These are phyloP conservation scores for Erebia epiphron DNA, from an alignment of 2,888 invertebrate genomes.

Conservation along the genomic window DNA sequence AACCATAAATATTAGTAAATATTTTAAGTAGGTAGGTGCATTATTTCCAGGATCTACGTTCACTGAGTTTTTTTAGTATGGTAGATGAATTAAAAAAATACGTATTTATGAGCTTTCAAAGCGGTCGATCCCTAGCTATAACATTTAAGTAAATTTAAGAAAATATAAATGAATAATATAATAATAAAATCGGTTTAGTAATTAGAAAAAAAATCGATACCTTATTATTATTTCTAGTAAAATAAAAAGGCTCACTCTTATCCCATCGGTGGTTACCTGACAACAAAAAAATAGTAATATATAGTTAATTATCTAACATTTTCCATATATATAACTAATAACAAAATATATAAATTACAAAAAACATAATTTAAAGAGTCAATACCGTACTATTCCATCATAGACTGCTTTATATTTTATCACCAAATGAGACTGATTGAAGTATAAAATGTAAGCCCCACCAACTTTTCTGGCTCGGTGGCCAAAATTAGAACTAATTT, in stretches of 20 bases:
- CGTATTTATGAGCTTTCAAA: too few relatives aligned
- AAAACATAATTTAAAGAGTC: neutral
- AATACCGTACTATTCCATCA: neutral
- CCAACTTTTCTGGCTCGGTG: too few relatives aligned
- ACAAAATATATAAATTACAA: neutral
- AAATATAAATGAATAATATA: too few relatives aligned
- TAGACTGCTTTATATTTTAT: neutral
- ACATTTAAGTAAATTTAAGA: too few relatives aligned
- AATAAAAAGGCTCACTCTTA: constrained; percentile 41
- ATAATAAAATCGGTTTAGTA: constrained; percentile 3
- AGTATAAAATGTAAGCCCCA: neutral
- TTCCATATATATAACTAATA: constrained; percentile 7
- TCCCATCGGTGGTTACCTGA: constrained; percentile 43
- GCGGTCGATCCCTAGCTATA: too few relatives aligned
- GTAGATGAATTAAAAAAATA: too few relatives aligned
- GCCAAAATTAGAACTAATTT: too few relatives aligned
- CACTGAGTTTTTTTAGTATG: too few relatives aligned
- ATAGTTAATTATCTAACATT: constrained; percentile 26
- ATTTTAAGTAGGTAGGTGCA: too few relatives aligned
- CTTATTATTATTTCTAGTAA: constrained; percentile 25
- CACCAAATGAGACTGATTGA: constrained; percentile 9
- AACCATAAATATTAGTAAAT: too few relatives aligned
- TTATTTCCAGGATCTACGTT: too few relatives aligned
- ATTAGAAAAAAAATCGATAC: constrained; percentile 7
- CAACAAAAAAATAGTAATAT: constrained; percentile 39